phyloP scores from a whole-genome alignment of 2,888 invertebrate genomes.

The Chirona hameri region DNA sequence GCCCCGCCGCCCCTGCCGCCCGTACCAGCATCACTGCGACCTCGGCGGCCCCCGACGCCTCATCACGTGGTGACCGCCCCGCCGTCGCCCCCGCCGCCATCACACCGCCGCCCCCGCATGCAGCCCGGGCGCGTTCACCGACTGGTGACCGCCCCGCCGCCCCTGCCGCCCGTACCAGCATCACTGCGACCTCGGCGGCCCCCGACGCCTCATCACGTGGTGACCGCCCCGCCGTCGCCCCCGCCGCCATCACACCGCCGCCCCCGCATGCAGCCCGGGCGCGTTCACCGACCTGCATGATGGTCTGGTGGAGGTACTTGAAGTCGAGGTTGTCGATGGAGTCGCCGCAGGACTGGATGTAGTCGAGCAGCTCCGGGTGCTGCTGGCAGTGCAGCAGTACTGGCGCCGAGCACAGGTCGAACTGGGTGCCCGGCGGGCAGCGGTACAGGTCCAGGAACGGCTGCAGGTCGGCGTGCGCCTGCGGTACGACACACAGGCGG shows the following conservation, averaged over 20 bases:
- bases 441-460: constrained; percentile 44
- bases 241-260: too few species aligned
- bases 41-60: too few species aligned
- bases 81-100: neutral
- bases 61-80: neutral
- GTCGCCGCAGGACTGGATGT: constrained; percentile 37
- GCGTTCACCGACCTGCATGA: constrained; percentile 7
- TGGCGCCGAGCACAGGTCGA: constrained; percentile 75
- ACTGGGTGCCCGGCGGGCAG: constrained; percentile 50
- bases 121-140: neutral
- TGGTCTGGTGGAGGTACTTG: constrained; percentile 34
- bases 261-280: too few species aligned
- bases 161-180: too few species aligned
- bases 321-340: constrained; percentile 41
- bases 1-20: too few species aligned
- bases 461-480: constrained; percentile 47
- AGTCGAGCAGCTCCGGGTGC: constrained; percentile 52
- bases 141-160: too few species aligned
- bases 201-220: too few species aligned
- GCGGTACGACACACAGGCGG: constrained; percentile 27
- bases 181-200: too few species aligned
- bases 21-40: too few species aligned
- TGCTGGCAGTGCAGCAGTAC: constrained; percentile 75
- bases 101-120: too few species aligned
- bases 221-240: neutral